phyloP scores from a whole-genome alignment of 1,140 invertebrate species.

The Pararge aegeria region DNA sequence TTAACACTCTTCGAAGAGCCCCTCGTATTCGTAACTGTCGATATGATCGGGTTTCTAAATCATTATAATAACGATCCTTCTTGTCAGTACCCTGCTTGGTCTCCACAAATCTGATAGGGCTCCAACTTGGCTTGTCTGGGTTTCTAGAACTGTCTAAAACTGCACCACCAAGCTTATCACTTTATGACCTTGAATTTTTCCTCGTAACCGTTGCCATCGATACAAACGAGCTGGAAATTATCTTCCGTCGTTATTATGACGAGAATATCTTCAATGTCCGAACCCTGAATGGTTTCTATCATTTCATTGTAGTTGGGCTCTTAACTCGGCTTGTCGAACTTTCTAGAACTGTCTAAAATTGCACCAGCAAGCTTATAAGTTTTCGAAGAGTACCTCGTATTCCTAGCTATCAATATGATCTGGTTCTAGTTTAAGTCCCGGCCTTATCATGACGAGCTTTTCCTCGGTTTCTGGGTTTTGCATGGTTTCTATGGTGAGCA shows the following conservation, averaged over 20 bases:
- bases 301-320: no score
- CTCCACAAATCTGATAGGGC: no score
- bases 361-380: neutral
- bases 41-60: slow-evolving; percentile 51
- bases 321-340: no score
- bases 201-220: no score
- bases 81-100: no score
- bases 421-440: slow-evolving; percentile 52
- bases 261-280: no score
- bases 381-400: neutral
- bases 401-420: slow-evolving; percentile 60
- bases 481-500: slow-evolving; percentile 74
- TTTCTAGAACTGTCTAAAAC: neutral
- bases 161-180: neutral
- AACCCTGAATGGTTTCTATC: no score
- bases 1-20: neutral
- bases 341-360: neutral
- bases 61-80: no score
- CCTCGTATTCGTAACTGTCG: slow-evolving; percentile 48
- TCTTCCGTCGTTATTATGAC: no score
- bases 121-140: no score
- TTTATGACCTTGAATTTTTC: neutral
- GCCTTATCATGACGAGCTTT: slow-evolving; percentile 62
- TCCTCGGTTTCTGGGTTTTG: slow-evolving; percentile 60
- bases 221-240: no score